These are phyloP conservation scores for Stomatorhinus ivindoensis DNA, from an alignment of 2,113 vertebrate species.

Conservation along the genomic window DNA sequence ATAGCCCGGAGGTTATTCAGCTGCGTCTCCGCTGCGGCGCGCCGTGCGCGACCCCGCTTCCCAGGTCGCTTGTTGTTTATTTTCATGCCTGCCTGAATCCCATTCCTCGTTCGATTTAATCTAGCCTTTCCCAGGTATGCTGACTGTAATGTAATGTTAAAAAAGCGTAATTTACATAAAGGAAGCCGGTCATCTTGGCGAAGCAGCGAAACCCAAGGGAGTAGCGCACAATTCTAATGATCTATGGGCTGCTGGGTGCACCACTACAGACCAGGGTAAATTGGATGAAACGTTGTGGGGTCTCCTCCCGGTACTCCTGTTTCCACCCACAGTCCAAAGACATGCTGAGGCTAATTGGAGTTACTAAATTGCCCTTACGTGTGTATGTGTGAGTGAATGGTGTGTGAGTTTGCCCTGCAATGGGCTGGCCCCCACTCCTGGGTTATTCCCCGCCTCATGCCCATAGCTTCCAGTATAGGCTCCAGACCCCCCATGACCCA, in stretches of 20 bases:
- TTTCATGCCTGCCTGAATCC: background rate
- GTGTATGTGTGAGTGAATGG: too few species aligned
- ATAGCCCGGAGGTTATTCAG: background rate
- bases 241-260: constrained; percentile 11
- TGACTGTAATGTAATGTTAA: constrained; percentile 7
- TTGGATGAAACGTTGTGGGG: background rate
- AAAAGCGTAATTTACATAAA: constrained; percentile 17
- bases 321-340: too few species aligned
- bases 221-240: constrained; percentile 17
- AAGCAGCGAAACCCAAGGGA: constrained; percentile 11
- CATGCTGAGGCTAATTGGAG: too few species aligned
- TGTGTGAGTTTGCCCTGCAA: too few species aligned
- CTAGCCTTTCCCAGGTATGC: constrained; percentile 16
- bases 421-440: too few species aligned
- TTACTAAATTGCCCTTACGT: too few species aligned
- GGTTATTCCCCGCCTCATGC: too few species aligned
- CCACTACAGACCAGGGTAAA: constrained; percentile 3
- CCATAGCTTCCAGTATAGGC: too few species aligned
- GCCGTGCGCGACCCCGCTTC: background rate
- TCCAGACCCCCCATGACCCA: too few species aligned
- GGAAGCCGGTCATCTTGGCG: constrained; percentile 13
- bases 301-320: too few species aligned
- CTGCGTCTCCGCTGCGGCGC: background rate
- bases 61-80: background rate
- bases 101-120: constrained; percentile 12